These are phyloP conservation scores for Trigoniulus corallinus DNA, from an alignment of 1,140 invertebrate genomes.

Conservation along the genomic window DNA sequence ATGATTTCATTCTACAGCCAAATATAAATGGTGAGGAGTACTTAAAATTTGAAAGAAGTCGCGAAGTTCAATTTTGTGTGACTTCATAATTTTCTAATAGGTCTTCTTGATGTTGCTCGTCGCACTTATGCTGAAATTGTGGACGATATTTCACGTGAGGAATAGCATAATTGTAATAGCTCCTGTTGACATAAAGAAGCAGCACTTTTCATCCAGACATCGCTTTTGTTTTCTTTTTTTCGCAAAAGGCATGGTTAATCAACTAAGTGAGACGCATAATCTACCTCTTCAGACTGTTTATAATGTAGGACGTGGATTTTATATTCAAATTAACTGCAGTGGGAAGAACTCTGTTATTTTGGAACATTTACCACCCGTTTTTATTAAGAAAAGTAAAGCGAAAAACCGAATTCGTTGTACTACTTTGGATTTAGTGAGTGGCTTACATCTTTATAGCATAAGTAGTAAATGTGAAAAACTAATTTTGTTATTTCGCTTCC, in stretches of 20 bases:
- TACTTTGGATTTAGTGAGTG: constrained; percentile 46
- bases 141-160: constrained; percentile 50
- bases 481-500: constrained; percentile 9
- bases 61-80: neutral
- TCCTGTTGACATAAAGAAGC: no score
- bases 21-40: constrained; percentile 23
- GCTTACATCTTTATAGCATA: constrained; percentile 3
- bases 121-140: constrained; percentile 58
- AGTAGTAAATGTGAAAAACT: neutral
- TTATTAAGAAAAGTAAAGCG: constrained; percentile 40
- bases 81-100: constrained; percentile 26
- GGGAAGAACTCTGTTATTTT: constrained; percentile 25
- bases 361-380: constrained; percentile 36
- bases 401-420: constrained; percentile 51
- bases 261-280: constrained; percentile 41
- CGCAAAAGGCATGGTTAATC: constrained; percentile 21
- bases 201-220: constrained; percentile 8
- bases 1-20: constrained; percentile 16
- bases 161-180: neutral
- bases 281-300: constrained; percentile 46
- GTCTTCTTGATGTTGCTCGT: constrained; percentile 56
- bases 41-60: neutral
- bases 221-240: constrained; percentile 9
- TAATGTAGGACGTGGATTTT: constrained; percentile 51
- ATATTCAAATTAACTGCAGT: constrained; percentile 43